Percentiles rank a stretch among this genome's conserved stretches.
phyloP scores from a whole-genome alignment of 1,140 invertebrate genomes.

The Caenorhabditis briggsae region DNA sequence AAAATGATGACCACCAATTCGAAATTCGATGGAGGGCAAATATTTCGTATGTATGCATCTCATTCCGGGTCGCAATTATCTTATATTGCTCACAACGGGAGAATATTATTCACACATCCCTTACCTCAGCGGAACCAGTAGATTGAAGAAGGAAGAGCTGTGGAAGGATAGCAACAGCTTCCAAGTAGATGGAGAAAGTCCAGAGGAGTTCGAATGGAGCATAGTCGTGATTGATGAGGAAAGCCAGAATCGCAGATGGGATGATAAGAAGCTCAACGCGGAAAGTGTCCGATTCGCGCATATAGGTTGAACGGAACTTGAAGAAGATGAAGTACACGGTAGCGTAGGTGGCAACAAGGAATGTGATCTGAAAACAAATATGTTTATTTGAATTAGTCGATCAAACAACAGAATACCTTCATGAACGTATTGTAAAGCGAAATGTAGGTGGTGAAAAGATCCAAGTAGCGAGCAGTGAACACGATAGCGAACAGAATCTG shows the following conservation, averaged over 20 bases:
- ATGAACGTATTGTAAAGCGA: slow-evolving; percentile 96
- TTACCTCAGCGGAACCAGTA: slow-evolving; percentile 93
- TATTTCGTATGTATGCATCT: neutral
- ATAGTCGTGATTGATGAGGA: slow-evolving; percentile 95
- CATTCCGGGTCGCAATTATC: no score
- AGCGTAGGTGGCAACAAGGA: slow-evolving; percentile 88
- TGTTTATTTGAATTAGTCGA: neutral
- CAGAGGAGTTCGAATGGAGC: slow-evolving; percentile 86
- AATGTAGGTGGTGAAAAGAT: slow-evolving; percentile 93
- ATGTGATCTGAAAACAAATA: slow-evolving; percentile 82
- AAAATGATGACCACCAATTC: neutral
- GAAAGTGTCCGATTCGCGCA: slow-evolving; percentile 80
- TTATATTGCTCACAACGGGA: no score
- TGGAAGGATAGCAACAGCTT: slow-evolving; percentile 97
- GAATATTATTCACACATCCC: no score
- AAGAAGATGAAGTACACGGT: slow-evolving; percentile 96
- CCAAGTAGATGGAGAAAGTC: slow-evolving; percentile 87
- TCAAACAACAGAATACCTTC: slow-evolving; percentile 82
- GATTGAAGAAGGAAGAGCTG: slow-evolving; percentile 98
- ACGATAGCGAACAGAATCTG: slow-evolving; percentile 96
- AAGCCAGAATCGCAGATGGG: slow-evolving; percentile 87
- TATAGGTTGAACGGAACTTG: slow-evolving; percentile 86
- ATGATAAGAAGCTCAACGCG: slow-evolving; percentile 93
- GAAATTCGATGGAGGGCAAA: neutral
- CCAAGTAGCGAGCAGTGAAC: slow-evolving; percentile 93